Percentiles rank a stretch among this genome's conserved stretches.
These are phyloP conservation scores for Brachylomia viminalis DNA, from an alignment of 2,888 invertebrate genomes.

Conservation along the genomic window DNA sequence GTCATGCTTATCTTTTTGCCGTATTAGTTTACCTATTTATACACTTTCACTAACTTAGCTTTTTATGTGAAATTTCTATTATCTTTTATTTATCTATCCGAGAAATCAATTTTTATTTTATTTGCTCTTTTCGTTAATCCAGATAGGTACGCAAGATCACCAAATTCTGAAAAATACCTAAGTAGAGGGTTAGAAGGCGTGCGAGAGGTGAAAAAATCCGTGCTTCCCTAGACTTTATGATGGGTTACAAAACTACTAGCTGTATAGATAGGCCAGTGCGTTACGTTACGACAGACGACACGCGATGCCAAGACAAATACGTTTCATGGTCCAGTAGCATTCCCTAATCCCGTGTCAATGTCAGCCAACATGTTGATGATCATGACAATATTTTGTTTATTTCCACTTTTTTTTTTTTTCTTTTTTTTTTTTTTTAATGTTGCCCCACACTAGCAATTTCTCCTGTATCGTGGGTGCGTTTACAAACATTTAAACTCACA, in stretches of 20 bases:
- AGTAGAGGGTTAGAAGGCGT: no score
- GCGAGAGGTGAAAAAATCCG: no score
- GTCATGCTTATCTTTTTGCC: slow-evolving; percentile 47
- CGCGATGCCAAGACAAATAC: background rate
- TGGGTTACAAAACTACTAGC: background rate
- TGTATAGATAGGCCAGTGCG: background rate
- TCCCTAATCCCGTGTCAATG: background rate
- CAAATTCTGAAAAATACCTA: background rate
- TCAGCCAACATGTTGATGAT: background rate
- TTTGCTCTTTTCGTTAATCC: background rate
- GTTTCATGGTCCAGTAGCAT: background rate
- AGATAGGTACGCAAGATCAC: background rate
- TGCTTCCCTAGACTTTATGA: background rate
- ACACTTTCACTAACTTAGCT: slow-evolving; percentile 59
- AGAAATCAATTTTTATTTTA: background rate
- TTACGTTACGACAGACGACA: background rate
- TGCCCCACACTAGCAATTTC: no score
- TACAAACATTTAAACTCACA: no score
- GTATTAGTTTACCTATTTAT: slow-evolving; percentile 45
- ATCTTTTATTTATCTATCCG: slow-evolving; percentile 10
- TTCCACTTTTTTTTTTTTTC: no score
- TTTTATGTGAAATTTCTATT: slow-evolving; percentile 43
- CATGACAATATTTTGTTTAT: background rate
- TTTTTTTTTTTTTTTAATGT: no score
- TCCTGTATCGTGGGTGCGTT: no score